A percentile compares a stretch with the other conserved stretches of the same genome.
Conservation (phyloP, 2,113 vertebrate genomes). For the Hippocampus barbouri region DNA sequence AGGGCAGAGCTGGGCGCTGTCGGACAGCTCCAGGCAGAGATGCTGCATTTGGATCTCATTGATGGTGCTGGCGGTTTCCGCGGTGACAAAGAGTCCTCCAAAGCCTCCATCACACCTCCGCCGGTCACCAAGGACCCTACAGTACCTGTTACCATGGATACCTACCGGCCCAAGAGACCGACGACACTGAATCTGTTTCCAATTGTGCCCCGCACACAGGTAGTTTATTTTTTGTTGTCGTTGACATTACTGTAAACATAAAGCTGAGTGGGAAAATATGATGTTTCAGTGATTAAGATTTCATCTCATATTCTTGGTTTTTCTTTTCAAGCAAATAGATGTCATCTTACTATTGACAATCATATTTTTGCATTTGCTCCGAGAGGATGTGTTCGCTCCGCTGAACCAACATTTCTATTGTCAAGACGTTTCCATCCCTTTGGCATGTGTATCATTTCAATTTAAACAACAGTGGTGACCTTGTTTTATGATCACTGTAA, state of each 20-base stretch:
- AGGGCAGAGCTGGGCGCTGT: slow-evolving; percentile 77
- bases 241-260: slow-evolving; percentile 3
- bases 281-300: not conserved
- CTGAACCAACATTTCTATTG: slow-evolving; percentile 55
- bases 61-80: slow-evolving; percentile 81
- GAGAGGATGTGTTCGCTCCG: slow-evolving; percentile 33
- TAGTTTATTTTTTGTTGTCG: slow-evolving; percentile 50
- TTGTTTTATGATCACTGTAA: not conserved
- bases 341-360: slow-evolving; percentile 29
- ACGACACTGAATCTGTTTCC: slow-evolving; percentile 96
- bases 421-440: slow-evolving; percentile 28
- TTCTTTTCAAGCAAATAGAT: not conserved
- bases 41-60: slow-evolving; percentile 91
- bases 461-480: not conserved
- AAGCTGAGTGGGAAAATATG: not conserved
- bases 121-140: slow-evolving; percentile 66
- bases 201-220: slow-evolving; percentile 93
- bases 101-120: slow-evolving; percentile 51
- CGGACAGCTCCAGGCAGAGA: slow-evolving; percentile 87
- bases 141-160: slow-evolving; percentile 80
- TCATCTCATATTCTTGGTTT: not conserved
- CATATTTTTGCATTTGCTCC: slow-evolving; percentile 18
- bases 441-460: slow-evolving; percentile 46
- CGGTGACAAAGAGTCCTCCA: slow-evolving; percentile 68
- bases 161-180: slow-evolving; percentile 91